A percentile compares a stretch with the other conserved stretches of the same genome.
Conservation (phyloP, 1,140 invertebrate species). For the Rhagoletis zephyria region DNA sequence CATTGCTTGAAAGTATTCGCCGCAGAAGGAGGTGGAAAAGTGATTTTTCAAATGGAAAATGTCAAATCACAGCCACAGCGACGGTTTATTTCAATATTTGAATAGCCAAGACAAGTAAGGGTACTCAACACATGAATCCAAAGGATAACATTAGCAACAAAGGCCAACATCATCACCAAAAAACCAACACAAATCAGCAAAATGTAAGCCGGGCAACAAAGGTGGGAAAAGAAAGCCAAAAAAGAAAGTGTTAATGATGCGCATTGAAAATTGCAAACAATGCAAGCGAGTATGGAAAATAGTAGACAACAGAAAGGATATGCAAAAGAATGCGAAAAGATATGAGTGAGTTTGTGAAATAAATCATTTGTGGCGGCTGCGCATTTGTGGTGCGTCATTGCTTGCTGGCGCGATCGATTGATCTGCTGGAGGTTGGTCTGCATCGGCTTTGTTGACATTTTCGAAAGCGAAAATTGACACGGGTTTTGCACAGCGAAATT, state of each 20-base stretch:
- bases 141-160: constrained; percentile 30
- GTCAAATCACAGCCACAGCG: constrained; percentile 45
- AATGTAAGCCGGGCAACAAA: constrained; percentile 4
- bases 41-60: constrained; percentile 45
- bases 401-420: not conserved
- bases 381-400: not conserved
- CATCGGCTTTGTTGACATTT: constrained; percentile 35
- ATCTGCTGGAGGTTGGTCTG: not conserved
- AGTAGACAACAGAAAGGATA: constrained; percentile 3
- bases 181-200: not conserved
- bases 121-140: not conserved
- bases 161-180: constrained; percentile 30
- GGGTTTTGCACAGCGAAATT: constrained; percentile 23
- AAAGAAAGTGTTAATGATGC: constrained; percentile 50
- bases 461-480: constrained; percentile 37
- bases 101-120: constrained; percentile 10
- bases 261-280: constrained; percentile 41
- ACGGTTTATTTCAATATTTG: constrained; percentile 36
- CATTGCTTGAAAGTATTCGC: constrained; percentile 22
- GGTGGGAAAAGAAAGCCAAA: not conserved
- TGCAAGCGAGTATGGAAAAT: constrained; percentile 22
- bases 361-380: constrained; percentile 25
- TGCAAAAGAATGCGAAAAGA: constrained; percentile 39
- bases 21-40: constrained; percentile 1
- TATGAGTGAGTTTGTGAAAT: constrained; percentile 18